Conservation (phyloP, 2,888 invertebrate species). For the Mechanitis messenoides region DNA sequence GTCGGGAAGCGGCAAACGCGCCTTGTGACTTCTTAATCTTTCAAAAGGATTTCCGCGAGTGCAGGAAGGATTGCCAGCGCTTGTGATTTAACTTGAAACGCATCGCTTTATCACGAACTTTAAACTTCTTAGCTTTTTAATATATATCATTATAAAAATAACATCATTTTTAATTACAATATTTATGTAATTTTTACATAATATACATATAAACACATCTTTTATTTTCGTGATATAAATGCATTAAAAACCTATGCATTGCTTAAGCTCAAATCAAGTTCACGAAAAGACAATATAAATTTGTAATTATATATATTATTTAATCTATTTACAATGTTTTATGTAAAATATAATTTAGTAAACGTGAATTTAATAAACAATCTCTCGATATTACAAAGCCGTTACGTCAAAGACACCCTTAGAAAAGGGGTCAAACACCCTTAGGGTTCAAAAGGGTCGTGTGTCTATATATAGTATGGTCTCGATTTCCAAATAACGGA, state of each 20-base stretch:
- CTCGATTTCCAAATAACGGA: slow-evolving; percentile 19
- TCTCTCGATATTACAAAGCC: slow-evolving; percentile 4
- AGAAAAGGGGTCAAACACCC: slow-evolving; percentile 6
- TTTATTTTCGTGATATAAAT: too few relatives aligned
- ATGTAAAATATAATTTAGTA: neutral
- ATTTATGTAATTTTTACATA: too few relatives aligned
- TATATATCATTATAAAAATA: neutral
- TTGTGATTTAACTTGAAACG: slow-evolving; percentile 20
- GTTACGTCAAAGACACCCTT: slow-evolving; percentile 7
- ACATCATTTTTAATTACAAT: neutral
- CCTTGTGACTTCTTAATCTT: slow-evolving; percentile 27
- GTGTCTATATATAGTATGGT: slow-evolving; percentile 14
- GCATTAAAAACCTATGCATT: too few relatives aligned
- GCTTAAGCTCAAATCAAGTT: too few relatives aligned
- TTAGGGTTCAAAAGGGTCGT: slow-evolving; percentile 5
- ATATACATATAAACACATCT: too few relatives aligned
- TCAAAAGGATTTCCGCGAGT: slow-evolving; percentile 25
- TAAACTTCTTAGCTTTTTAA: neutral
- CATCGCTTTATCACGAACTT: slow-evolving; percentile 18
- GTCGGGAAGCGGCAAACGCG: slow-evolving; percentile 19
- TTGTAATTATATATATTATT: too few relatives aligned
- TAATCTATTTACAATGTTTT: neutral
- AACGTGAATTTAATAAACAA: neutral
- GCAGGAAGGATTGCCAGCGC: slow-evolving; percentile 24
- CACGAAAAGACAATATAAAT: too few relatives aligned